These are phyloP conservation scores for Drosophila kanekoi DNA, from an alignment of 2,888 invertebrate genomes.

Conservation along the genomic window DNA sequence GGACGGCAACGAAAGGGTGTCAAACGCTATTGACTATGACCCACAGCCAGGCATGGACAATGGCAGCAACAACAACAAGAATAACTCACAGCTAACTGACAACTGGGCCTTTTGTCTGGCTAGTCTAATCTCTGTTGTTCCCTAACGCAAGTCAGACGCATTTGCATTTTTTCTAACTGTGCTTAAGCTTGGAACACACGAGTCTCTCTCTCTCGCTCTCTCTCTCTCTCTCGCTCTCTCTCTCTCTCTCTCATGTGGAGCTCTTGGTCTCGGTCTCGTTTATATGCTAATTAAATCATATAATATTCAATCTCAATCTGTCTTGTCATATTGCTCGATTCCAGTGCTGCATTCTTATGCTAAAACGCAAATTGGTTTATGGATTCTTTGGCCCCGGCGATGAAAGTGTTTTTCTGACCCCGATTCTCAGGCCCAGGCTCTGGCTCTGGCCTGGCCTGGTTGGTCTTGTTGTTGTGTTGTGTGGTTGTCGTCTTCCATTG, in stretches of 20 bases:
- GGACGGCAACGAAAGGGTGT: slow-evolving; percentile 57
- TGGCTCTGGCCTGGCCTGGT: not conserved
- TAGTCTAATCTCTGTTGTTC: slow-evolving; percentile 51
- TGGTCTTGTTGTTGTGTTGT: slow-evolving; percentile 3
- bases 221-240: not conserved
- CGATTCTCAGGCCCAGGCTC: slow-evolving; percentile 48
- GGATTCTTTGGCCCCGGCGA: slow-evolving; percentile 55
- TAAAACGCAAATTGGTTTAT: slow-evolving; percentile 56
- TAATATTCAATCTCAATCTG: slow-evolving; percentile 65
- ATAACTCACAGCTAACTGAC: slow-evolving; percentile 15
- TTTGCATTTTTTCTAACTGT: slow-evolving; percentile 73
- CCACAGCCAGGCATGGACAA: slow-evolving; percentile 46
- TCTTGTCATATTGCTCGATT: slow-evolving; percentile 66
- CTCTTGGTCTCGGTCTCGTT: slow-evolving; percentile 46
- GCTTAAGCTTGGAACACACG: slow-evolving; percentile 7
- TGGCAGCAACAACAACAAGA: slow-evolving; percentile 5
- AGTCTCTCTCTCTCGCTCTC: not conserved
- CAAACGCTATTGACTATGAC: slow-evolving; percentile 63
- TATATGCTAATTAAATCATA: slow-evolving; percentile 73
- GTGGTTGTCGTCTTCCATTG: slow-evolving; percentile 34
- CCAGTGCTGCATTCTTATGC: slow-evolving; percentile 61
- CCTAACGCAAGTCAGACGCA: slow-evolving; percentile 15
- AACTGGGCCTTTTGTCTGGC: slow-evolving; percentile 55
- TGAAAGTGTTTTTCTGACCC: slow-evolving; percentile 81
- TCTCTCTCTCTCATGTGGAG: no score